These are phyloP conservation scores for Odontocolon sp. DNA, from an alignment of 2,888 invertebrate genomes.

Conservation along the genomic window DNA sequence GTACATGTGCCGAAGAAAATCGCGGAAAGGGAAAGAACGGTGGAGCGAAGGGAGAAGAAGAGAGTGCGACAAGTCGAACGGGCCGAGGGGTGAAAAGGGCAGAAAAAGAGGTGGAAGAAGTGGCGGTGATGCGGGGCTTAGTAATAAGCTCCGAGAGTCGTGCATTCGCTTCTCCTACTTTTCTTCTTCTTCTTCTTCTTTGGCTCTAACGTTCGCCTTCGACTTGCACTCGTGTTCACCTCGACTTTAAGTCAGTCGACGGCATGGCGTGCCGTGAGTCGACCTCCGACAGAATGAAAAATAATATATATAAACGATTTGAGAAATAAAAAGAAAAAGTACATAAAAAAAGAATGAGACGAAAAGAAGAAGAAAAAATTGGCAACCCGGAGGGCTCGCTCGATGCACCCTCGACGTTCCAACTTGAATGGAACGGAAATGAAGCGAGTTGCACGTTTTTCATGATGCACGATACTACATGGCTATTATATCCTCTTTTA, in stretches of 20 bases:
- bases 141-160: no score
- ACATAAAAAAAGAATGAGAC: not conserved
- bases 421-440: slow-evolving; percentile 46
- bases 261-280: not conserved
- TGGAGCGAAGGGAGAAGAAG: not conserved
- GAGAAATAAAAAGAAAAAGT: not conserved
- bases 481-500: not conserved
- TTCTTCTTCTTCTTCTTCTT: no score
- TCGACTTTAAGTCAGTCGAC: not conserved
- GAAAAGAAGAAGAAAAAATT: not conserved
- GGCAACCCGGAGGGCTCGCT: slow-evolving; percentile 15
- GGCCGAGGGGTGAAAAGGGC: not conserved
- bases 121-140: not conserved
- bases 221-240: not conserved
- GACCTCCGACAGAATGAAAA: slow-evolving; percentile 14
- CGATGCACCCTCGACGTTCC: slow-evolving; percentile 3
- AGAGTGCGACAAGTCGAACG: slow-evolving; percentile 12
- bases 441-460: slow-evolving; percentile 13
- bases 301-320: slow-evolving; percentile 2
- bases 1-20: slow-evolving; percentile 8
- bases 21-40: not conserved
- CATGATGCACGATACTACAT: not conserved
- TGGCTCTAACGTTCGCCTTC: slow-evolving; percentile 1
- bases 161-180: no score
- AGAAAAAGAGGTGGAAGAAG: not conserved